Base-by-base conservation (phyloP, 2,797 vertebrate genomes). In the Huso huso region DNA sequence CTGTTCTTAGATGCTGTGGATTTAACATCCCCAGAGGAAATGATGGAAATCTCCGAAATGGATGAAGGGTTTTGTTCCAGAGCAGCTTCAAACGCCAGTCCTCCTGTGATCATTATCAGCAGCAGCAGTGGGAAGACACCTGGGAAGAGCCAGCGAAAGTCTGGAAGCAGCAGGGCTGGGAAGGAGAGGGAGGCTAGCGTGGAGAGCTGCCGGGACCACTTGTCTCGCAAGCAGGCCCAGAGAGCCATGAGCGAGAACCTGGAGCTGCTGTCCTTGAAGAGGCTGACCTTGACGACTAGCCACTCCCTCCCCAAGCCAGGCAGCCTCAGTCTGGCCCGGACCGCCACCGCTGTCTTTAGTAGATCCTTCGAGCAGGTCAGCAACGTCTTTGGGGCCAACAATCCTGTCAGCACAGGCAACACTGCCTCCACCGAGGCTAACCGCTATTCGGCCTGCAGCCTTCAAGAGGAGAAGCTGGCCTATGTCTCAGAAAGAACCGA, bases 361-460 rank as follows among this genome's bases (percentile, higher is more conserved):
- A 96, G 95, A 73, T 99, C 97, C 64, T 99, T 99, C 62, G 97
- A 99, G 81, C 95, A 96, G 72, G 93, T 95, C 78, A 90, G 91
- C 72, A 88, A 89, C 51, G 84, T 76, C 67, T 77, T 87, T 37
- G 74, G 75, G 70, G 77, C 86, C 52, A 83, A 82, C 51, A 90
- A 79, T 69, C 82, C 87, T 0, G 78, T 81, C 50, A 68, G 77
- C 69, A 74, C 76, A 68, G 79, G 82, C 70, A 70, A 81, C 15
- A 64, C 80, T 37, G 4, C 23, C 23, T 37, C 23, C 10, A 77
- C 79, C 67, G 92, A 94, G 74, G 83, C 83, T n/a, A 93, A 89
- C 71, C 90, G 91, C 74, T 94, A 91, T 78, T 94, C 94, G 0
- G 91, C 90, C 52, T 95, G 94, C 86, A 94, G 94, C 80, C 89